These are phyloP conservation scores for Chydorus sphaericus DNA, from an alignment of 2,888 invertebrate genomes.

Conservation along the genomic window DNA sequence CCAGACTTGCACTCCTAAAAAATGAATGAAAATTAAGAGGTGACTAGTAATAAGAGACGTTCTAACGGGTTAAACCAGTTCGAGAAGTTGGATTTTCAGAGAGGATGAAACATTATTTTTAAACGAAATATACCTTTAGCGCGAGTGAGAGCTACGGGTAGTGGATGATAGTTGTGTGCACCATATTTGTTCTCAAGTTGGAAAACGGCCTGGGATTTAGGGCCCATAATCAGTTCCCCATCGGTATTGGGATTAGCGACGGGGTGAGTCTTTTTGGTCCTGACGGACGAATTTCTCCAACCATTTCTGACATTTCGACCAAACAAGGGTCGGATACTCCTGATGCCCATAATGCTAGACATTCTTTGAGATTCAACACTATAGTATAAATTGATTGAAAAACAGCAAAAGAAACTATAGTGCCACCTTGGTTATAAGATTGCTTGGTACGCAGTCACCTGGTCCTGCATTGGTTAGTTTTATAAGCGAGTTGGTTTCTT, in stretches of 20 bases:
- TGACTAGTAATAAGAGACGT: background rate
- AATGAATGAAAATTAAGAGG: background rate
- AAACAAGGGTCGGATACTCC: background rate
- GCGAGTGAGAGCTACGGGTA: slow-evolving; percentile 73
- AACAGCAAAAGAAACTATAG: too few species aligned
- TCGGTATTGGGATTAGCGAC: background rate
- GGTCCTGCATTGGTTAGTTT: too few species aligned
- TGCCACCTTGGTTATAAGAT: too few species aligned
- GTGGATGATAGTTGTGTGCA: slow-evolving; percentile 89
- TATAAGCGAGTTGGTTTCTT: too few species aligned
- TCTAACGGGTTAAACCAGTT: background rate
- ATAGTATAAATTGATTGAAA: too few species aligned
- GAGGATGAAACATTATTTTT: too few species aligned
- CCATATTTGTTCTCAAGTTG: slow-evolving; percentile 73
- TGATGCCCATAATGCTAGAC: too few species aligned
- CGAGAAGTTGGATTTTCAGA: background rate
- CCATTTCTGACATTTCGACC: background rate
- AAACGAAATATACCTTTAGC: slow-evolving; percentile 73
- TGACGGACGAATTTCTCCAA: background rate
- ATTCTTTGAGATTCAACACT: too few species aligned
- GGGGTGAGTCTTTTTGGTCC: slow-evolving; percentile 6
- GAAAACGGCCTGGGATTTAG: slow-evolving; percentile 32
- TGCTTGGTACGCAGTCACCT: too few species aligned
- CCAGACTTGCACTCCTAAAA: slow-evolving; percentile 71
- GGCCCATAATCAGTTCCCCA: background rate